A percentile compares a stretch with the other conserved stretches of the same genome.
Evolutionary conservation across 2,888 invertebrate genomes (phyloP).

Genomic region (Rhamphomyia laevipes): DNA sequence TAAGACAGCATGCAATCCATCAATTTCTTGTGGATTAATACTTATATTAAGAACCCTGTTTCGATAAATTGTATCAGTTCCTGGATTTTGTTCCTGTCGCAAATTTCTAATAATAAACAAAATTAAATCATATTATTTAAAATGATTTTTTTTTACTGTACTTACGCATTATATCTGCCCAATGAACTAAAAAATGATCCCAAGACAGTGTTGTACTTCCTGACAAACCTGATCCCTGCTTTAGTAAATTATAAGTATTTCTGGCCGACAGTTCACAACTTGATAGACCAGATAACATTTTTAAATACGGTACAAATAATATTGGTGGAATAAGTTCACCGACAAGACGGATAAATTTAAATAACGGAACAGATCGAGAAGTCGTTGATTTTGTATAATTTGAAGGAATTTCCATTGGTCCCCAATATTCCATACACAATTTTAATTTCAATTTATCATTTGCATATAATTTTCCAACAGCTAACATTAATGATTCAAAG

Average conservation of each 20-base stretch:
- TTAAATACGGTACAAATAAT: conserved; percentile 75
- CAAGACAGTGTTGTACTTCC: conserved; percentile 53
- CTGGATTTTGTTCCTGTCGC: conserved; percentile 55
- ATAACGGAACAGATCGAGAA: conserved; percentile 64
- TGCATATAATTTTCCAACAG: conserved; percentile 65
- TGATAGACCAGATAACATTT: conserved; percentile 73
- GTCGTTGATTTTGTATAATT: conserved; percentile 33
- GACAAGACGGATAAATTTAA: conserved; percentile 81
- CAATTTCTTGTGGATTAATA: conserved; percentile 70
- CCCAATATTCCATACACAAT: conserved; percentile 74
- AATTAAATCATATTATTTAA: background rate
- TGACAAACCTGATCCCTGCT: conserved; percentile 46
- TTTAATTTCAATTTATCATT: conserved; percentile 57
- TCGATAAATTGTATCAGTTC: conserved; percentile 52
- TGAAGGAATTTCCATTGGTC: conserved; percentile 24
- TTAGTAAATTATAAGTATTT: conserved; percentile 65
- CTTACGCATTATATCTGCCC: conserved; percentile 54
- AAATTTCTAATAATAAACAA: conserved; percentile 43
- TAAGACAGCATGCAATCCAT: conserved; percentile 74
- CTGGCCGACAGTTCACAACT: conserved; percentile 64
- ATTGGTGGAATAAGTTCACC: conserved; percentile 76
- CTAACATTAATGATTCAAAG: conserved; percentile 72
- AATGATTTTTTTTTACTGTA: conserved; percentile 5
- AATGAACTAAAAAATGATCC: conserved; percentile 77
- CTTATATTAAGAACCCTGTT: conserved; percentile 43